Conservation (phyloP, 64 coral and sea anemone genomes). For the Stichodactyla helianthus region DNA sequence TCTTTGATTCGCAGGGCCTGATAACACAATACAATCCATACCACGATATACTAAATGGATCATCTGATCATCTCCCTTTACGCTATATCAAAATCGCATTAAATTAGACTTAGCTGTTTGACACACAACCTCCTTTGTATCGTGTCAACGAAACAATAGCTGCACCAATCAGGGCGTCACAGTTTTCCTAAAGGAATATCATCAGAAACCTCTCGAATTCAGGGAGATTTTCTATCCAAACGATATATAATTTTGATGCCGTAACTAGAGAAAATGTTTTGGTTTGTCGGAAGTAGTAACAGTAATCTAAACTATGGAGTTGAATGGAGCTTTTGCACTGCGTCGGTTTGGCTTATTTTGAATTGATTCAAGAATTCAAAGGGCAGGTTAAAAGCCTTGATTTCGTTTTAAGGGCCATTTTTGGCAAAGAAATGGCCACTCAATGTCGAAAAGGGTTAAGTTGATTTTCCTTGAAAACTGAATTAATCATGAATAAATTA, state of each 20-base stretch:
- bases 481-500: too few relatives aligned
- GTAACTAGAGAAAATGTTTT: too few relatives aligned
- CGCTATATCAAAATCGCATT: conserved; percentile 7
- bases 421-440: background rate
- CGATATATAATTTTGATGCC: too few relatives aligned
- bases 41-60: conserved; percentile 4
- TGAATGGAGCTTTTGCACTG: too few relatives aligned
- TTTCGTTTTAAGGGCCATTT: background rate
- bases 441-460: background rate
- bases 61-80: background rate
- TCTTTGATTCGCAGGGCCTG: background rate
- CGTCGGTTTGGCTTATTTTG: background rate
- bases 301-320: too few relatives aligned
- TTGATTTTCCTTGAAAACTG: background rate
- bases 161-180: too few relatives aligned
- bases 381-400: background rate
- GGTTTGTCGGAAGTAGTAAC: too few relatives aligned
- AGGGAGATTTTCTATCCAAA: too few relatives aligned
- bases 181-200: too few relatives aligned
- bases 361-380: background rate
- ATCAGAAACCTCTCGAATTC: too few relatives aligned
- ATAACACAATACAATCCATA: conserved; percentile 17
- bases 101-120: conserved; percentile 9
- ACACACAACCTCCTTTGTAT: background rate
- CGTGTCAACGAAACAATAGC: background rate